A percentile compares a stretch with the other conserved stretches of the same genome.
Conservation (phyloP, 64 coral and sea anemone genomes). For the Pocillopora verrucosa region DNA sequence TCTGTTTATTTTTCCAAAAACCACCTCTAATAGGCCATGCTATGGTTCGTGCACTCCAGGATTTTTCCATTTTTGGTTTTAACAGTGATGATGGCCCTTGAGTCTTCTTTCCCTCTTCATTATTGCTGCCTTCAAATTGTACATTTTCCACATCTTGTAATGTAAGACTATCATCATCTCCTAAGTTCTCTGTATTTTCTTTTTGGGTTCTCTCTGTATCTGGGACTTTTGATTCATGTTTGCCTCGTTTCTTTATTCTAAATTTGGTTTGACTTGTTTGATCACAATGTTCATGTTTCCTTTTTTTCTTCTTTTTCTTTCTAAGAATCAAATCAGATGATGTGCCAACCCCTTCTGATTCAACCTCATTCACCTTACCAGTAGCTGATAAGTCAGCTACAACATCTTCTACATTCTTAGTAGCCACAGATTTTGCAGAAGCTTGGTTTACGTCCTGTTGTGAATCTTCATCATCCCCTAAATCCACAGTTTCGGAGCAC, state of each 20-base stretch:
- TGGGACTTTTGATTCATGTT: neutral
- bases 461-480: constrained; percentile 35
- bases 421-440: neutral
- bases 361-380: neutral
- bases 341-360: neutral
- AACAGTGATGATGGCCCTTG: neutral
- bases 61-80: neutral
- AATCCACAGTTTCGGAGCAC: constrained; percentile 53
- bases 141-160: constrained; percentile 1
- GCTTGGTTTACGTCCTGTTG: neutral
- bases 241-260: constrained; percentile 81
- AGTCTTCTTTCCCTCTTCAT: neutral
- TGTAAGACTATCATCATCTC: neutral
- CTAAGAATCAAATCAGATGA: neutral
- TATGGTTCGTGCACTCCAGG: neutral
- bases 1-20: neutral
- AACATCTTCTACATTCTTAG: neutral
- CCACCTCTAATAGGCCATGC: neutral
- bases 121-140: too few species aligned
- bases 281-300: constrained; percentile 60
- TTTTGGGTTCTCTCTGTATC: neutral
- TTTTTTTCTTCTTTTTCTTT: constrained; percentile 74
- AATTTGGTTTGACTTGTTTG: constrained; percentile 84
- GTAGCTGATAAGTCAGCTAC: neutral
- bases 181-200: neutral